Conservation (phyloP, 2,113 vertebrate species). For the Paedocypris sp. region DNA sequence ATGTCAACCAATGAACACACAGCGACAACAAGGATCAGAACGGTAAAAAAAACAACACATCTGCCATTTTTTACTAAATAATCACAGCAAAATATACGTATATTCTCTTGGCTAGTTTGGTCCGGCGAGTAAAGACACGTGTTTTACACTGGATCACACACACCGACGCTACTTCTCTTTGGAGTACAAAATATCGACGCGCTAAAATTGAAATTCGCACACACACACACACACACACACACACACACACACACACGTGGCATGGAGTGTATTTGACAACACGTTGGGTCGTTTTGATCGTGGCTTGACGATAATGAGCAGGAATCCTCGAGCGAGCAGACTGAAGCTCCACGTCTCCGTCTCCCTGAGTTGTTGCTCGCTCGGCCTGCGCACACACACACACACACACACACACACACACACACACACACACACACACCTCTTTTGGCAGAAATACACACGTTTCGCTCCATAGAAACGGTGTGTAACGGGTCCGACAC, state of each 20-base stretch:
- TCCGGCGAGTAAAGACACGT: neutral
- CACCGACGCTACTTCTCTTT: conserved; percentile 4
- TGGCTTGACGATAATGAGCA: neutral
- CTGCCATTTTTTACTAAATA: conserved; percentile 46
- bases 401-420: neutral
- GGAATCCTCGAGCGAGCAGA: neutral
- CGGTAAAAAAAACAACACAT: conserved; percentile 27
- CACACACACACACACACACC: neutral
- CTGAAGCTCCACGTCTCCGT: conserved; percentile 14
- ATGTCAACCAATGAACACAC: conserved; percentile 7
- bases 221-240: conserved; percentile 13
- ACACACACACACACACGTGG: neutral
- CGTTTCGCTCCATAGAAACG: no score
- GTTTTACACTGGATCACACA: neutral
- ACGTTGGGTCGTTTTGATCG: conserved; percentile 25
- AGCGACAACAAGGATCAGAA: conserved; percentile 24
- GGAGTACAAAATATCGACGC: neutral
- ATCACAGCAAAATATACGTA: conserved; percentile 46
- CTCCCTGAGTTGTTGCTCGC: conserved; percentile 29
- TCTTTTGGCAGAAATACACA: no score
- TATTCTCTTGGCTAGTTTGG: conserved; percentile 15
- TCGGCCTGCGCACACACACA: neutral
- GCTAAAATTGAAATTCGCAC: neutral
- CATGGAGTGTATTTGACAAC: neutral
- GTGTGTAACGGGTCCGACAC: no score